phyloP scores from a whole-genome alignment of 2,888 invertebrate species.

The Ctena decussata region DNA sequence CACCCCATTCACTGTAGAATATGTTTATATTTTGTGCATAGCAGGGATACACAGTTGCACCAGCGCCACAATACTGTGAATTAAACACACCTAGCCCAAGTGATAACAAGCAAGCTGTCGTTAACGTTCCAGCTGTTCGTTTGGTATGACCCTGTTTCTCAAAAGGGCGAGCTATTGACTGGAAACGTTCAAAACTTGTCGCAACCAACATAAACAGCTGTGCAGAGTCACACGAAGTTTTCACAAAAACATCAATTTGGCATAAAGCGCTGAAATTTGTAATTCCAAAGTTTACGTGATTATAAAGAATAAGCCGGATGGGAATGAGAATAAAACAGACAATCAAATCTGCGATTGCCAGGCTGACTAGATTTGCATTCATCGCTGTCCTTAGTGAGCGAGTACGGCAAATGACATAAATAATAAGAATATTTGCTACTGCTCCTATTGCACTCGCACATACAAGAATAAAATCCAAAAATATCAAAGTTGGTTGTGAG shows the following conservation, averaged over 20 bases:
- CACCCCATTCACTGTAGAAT: constrained; percentile 2
- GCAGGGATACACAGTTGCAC: constrained; percentile 59
- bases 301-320: constrained; percentile 60
- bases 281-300: not conserved
- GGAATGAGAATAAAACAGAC: constrained; percentile 70
- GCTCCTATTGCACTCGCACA: constrained; percentile 20
- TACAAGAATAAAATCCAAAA: not conserved
- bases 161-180: constrained; percentile 78
- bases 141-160: constrained; percentile 56
- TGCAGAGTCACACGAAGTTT: constrained; percentile 69
- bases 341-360: constrained; percentile 65
- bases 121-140: constrained; percentile 48
- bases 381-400: constrained; percentile 67
- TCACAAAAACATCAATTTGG: constrained; percentile 62
- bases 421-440: constrained; percentile 29
- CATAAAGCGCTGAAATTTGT: constrained; percentile 36
- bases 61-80: constrained; percentile 48
- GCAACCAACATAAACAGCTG: constrained; percentile 72
- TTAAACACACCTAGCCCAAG: constrained; percentile 40
- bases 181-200: constrained; percentile 78
- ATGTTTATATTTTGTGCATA: not conserved
- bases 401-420: constrained; percentile 32
- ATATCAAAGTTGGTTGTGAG: not conserved
- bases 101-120: constrained; percentile 56
- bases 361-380: constrained; percentile 68